Evolutionary conservation across 1,140 invertebrate genomes (phyloP), one percentile per base, ranked within the genome.

Genomic region (Drosophila tristis): DNA sequence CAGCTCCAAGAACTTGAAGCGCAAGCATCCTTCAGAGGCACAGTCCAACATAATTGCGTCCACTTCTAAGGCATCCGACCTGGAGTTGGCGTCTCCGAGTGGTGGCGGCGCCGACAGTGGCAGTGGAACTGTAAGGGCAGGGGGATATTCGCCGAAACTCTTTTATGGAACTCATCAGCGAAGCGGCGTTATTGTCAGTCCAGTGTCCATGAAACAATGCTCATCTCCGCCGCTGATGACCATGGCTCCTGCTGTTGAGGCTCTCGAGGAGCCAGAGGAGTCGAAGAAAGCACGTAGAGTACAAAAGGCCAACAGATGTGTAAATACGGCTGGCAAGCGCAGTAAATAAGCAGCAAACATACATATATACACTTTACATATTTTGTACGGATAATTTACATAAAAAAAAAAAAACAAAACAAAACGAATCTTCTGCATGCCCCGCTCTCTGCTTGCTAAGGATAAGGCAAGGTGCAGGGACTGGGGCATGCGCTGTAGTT

Each of bases 201-300:
- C 77, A 51, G 82, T 84, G 39, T 89, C 89, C 59, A 85, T 85
- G 60, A 84, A 74, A 23, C 11, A 77, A 65, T 45, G 63, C 20
- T 8, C 44, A 26, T n/a, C 58, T 4, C 11, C 25, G 26, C 7
- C 49, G 23, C 8, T n/a, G 35, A 8, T 26, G 4, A 56, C 47
- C 47, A 53, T 57, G 50, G 11, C 35, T 15, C 2, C 15, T 6
- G 50, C 43, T 42, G 43, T 15, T 8, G 67, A 15, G 31, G 65
- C 31, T 63, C 48, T 61, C 6, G 61, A 74, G 39, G 74, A 79
- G 35, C 65, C 59, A 29, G 67, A 84, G 64, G 91, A 92, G 49
- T 81, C 79, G 61, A 92, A 92, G 79, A 92, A 92, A 78, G 87
- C 91, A 92, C 91, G 91, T 79, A 92, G 91, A 92, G 91, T 92